Evolutionary conservation across 2,888 invertebrate genomes (phyloP), one percentile per base, ranked within the genome.

Genomic region (Rhamnusium bicolor): DNA sequence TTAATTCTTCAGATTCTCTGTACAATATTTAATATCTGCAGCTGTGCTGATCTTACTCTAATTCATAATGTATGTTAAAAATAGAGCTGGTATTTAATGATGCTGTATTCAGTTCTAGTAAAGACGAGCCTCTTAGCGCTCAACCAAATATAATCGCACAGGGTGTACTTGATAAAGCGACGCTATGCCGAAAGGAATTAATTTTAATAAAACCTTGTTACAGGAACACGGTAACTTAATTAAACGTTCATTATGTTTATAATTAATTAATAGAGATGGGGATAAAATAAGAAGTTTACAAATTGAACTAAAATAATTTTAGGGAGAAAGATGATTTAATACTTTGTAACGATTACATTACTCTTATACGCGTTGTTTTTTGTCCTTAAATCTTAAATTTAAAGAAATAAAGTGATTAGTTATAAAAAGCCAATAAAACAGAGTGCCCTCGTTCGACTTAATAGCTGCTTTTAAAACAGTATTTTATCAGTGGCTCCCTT

Each of bases 181-280:
- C 19, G 46, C 19, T 46, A 32, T 61, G 69, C 53, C 54, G 53
- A 49, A 61, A 40, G 61, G 61, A 61, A 69, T 69, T 69, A 69
- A 69, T 69, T 69, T 14, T 21, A 53, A 53, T 21, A 12, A 51
- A 21, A 69, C 53, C 60, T 53, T 53, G 61, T 69, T 69, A 53
- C 32, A 27, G 32, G 27, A 69, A 69, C 69, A 69, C 61, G 69
- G 60, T 19, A 61, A 19, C 53, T 69, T 69, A 69, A 69, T 69
- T 69, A 61, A 69, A 53, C 61, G 53, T 40, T 69, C 61, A 61
- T 69, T 69, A 69, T 69, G 61, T 61, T 69, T 61, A 32, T 32
- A 53, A 54, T 69, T 69, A 69, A 69, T 69, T 69, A 69, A 69
- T 61, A 61, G 32, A 40, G 24, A 47, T 7, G 51, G 49, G 18